A percentile compares a stretch with the other conserved stretches of the same genome.
Evolutionary conservation across 2,888 invertebrate genomes (phyloP).

Genomic region (Vesta saturnalis): DNA sequence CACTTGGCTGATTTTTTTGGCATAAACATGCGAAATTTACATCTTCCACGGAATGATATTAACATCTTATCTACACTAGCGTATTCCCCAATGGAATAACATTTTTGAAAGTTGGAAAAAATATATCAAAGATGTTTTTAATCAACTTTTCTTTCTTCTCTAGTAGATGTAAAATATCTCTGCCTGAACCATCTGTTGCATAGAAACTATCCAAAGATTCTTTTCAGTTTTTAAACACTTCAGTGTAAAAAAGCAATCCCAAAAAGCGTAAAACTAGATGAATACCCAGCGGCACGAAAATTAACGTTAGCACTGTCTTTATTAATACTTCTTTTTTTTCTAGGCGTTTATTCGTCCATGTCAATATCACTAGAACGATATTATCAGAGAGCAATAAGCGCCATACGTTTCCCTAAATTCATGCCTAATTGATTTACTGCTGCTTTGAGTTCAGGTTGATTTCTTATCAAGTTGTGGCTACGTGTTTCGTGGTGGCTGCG

Average conservation of each 20-base stretch:
- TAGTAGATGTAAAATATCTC: not conserved
- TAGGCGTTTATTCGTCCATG: not conserved
- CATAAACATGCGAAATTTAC: too few species aligned
- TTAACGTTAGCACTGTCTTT: not conserved
- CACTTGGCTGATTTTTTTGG: not conserved
- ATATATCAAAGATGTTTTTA: not conserved
- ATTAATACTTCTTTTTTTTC: not conserved
- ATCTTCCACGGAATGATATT: not conserved
- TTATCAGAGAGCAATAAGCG: not conserved
- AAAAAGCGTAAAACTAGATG: not conserved
- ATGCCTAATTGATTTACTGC: conserved; percentile 4
- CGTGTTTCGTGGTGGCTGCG: not conserved
- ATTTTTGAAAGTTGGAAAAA: not conserved
- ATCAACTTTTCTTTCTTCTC: too few species aligned
- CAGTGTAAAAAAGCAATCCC: not conserved
- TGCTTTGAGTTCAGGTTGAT: not conserved
- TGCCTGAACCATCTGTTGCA: not conserved
- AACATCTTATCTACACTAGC: not conserved
- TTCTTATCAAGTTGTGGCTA: conserved; percentile 2
- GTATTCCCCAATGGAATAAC: not conserved
- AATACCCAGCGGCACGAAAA: not conserved
- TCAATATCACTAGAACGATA: too few species aligned
- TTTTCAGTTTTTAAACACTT: not conserved
- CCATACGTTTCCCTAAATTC: not conserved
- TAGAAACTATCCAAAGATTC: not conserved